Conservation (phyloP, 1,140 invertebrate species). For the Megathymus violae region DNA sequence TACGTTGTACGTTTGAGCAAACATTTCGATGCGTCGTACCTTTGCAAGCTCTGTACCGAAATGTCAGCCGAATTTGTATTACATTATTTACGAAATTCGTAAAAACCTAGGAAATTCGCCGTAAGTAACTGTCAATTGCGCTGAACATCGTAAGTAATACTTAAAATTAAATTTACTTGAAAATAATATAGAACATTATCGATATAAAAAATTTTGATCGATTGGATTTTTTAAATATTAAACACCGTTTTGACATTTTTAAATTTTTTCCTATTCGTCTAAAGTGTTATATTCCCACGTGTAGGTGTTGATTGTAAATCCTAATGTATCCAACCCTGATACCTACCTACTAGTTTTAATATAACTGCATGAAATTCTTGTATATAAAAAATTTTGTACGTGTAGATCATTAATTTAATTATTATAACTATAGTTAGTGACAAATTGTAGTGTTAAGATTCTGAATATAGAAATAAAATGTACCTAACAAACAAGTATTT, state of each 20-base stretch:
- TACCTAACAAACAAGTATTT: conserved; percentile 36
- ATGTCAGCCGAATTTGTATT: conserved; percentile 13
- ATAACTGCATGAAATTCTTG: conserved; percentile 63
- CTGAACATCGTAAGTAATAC: conserved; percentile 17
- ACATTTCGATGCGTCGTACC: conserved; percentile 10
- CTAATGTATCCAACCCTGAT: conserved; percentile 35
- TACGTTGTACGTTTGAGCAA: conserved; percentile 31
- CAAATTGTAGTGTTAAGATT: conserved; percentile 72
- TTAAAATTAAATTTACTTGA: conserved; percentile 24
- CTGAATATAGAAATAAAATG: conserved; percentile 67
- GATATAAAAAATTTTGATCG: conserved; percentile 17
- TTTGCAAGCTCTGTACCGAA: background rate
- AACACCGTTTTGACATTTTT: conserved; percentile 31
- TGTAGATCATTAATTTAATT: conserved; percentile 74
- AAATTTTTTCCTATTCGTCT: conserved; percentile 41
- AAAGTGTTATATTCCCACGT: conserved; percentile 30
- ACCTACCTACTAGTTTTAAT: conserved; percentile 43
- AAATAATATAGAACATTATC: conserved; percentile 4
- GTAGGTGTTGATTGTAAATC: conserved; percentile 39
- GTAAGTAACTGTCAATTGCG: conserved; percentile 27
- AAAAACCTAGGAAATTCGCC: conserved; percentile 23
- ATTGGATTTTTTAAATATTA: conserved; percentile 27
- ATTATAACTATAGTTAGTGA: conserved; percentile 65
- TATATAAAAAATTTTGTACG: conserved; percentile 75
- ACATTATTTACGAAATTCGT: conserved; percentile 27